Evolutionary conservation across 2,113 vertebrate genomes (phyloP), one percentile per base, ranked within the genome.

Genomic region (Cricetomys ansorgei): DNA sequence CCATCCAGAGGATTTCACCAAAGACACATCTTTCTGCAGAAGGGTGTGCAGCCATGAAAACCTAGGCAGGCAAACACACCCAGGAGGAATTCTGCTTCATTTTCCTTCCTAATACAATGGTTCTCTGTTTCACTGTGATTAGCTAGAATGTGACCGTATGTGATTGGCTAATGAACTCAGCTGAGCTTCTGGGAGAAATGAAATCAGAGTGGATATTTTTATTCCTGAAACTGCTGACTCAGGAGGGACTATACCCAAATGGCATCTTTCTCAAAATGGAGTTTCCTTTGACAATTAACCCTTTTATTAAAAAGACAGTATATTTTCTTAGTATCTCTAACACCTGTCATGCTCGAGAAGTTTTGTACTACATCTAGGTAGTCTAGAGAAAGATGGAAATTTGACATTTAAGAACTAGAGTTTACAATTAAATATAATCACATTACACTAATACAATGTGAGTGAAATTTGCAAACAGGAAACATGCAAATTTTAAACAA

Each of bases 401-500:
- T 43, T 9, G 19, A 57, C n/a, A 57, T 27, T 19, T 31, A 84
- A 45, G n/a, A 62, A 64, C 7, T 43, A 17, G 8, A 84, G n/a
- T 2, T 84, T 69, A 4, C 72, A 81, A 84, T 65, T 73, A 25
- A 93, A 45, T 65, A 0, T 81, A 25, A 34, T 25, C 31, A 48
- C 19, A 83, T 77, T 73, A 87, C 19, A 13, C 21, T 90, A 94
- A 88, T 48, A 21, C 19, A 62, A 65, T 77, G 7, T 4, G 45
- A 80, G 79, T 48, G 34, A 29, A 87, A 93, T 43, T 84, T 67
- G 40, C 21, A 88, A 88, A 25, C 9, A 25, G 55, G 92, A 75
- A 75, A 92, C 62, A 29, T 4, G 70, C 7, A 45, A n/a, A 73
- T 80, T 91, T 92, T 91, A 91, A 92, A n/a, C 27, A 81, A 95